Conservation (phyloP, 2,797 vertebrate genomes). For the Sebastes umbrosus region DNA sequence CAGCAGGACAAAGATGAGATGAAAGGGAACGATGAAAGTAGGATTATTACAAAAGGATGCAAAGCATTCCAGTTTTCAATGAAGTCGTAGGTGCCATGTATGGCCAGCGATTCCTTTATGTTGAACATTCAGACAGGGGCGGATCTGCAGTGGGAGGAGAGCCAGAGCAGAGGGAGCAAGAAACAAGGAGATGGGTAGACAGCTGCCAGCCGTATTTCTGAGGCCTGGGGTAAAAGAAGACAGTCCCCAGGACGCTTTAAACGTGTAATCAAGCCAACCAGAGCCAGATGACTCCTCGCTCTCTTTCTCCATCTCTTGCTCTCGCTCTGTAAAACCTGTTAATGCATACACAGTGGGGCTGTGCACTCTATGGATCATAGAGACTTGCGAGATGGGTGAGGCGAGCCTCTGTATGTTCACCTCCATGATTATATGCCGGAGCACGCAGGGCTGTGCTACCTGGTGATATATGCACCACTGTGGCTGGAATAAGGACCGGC, state of each 20-base stretch:
- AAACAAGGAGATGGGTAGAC: slow-evolving; percentile 24
- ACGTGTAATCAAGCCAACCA: slow-evolving; percentile 51
- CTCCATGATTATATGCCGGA: slow-evolving; percentile 21
- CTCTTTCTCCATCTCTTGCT: neutral
- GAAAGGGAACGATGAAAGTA: slow-evolving; percentile 18
- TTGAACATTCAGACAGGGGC: slow-evolving; percentile 1
- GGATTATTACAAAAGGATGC: slow-evolving; percentile 13
- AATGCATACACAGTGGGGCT: slow-evolving; percentile 9
- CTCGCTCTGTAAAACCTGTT: slow-evolving; percentile 21
- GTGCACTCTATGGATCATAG: neutral
- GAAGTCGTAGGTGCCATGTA: slow-evolving; percentile 2
- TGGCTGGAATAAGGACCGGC: slow-evolving; percentile 12
- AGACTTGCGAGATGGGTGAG: neutral
- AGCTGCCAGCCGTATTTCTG: slow-evolving; percentile 52
- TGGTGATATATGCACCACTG: slow-evolving; percentile 22
- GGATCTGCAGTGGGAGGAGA: slow-evolving; percentile 16
- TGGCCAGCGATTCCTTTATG: slow-evolving; percentile 20
- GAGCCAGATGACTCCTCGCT: slow-evolving; percentile 32
- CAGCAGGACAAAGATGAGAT: neutral
- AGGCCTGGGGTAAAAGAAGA: slow-evolving; percentile 36
- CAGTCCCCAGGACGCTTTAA: slow-evolving; percentile 27
- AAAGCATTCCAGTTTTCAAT: slow-evolving; percentile 32
- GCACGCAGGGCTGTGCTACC: slow-evolving; percentile 29
- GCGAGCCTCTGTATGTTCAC: neutral
- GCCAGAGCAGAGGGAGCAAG: slow-evolving; percentile 4